Evolutionary conservation across 1,140 invertebrate species (phyloP).

Genomic region (Zaprionus vittiger): DNA sequence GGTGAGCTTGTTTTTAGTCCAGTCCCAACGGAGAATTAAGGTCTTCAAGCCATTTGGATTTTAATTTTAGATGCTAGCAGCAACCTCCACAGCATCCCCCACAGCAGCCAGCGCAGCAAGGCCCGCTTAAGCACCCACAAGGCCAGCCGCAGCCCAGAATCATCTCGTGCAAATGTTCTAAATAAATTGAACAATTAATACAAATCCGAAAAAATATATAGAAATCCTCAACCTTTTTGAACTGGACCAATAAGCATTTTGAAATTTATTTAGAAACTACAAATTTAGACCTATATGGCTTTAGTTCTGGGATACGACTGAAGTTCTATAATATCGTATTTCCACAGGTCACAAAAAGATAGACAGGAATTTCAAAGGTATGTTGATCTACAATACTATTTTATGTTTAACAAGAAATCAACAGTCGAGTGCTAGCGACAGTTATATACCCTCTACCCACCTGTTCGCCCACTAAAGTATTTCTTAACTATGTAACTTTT

Average conservation of each 20-base stretch:
- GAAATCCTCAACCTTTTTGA: conserved; percentile 6
- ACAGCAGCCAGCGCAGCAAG: conserved; percentile 21
- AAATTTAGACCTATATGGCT: not conserved
- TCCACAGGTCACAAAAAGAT: not conserved
- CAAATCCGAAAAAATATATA: not conserved
- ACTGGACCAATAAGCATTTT: not conserved
- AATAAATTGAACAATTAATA: not conserved
- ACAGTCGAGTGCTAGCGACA: too few relatives aligned
- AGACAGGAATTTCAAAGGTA: not conserved
- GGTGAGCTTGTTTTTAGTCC: not conserved
- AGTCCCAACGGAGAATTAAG: not conserved
- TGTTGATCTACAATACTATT: not conserved
- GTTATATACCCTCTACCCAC: too few relatives aligned
- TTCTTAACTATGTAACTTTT: too few relatives aligned
- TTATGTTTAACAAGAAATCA: too few relatives aligned
- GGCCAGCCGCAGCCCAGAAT: conserved; percentile 40
- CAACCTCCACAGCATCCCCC: conserved; percentile 8
- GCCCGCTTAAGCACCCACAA: conserved; percentile 37
- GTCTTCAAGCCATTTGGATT: not conserved
- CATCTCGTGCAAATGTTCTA: conserved; percentile 18
- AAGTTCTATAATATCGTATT: not conserved
- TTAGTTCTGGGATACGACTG: not conserved
- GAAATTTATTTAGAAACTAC: not conserved
- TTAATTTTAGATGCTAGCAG: not conserved
- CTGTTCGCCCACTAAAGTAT: too few relatives aligned